Evolutionary conservation across 2,797 vertebrate species (phyloP).

Genomic region (Presbytis comata): DNA sequence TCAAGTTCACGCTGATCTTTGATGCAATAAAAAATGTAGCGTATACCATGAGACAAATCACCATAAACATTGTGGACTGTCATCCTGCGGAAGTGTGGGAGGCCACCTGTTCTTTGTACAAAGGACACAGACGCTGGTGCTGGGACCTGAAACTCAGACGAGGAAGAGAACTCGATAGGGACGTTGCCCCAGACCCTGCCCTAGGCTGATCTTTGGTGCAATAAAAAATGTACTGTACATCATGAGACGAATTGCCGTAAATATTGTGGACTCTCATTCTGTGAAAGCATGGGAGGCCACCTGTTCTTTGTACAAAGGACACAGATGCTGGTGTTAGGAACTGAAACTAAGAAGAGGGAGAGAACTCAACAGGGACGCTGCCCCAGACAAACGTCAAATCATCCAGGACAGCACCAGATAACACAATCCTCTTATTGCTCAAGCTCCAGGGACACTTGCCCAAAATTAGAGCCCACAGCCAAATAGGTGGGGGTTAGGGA

Average conservation of each 20-base stretch:
- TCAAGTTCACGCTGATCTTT: neutral
- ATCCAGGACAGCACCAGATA: neutral
- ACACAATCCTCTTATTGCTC: conserved; percentile 9
- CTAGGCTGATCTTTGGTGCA: neutral
- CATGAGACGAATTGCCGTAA: conserved; percentile 49
- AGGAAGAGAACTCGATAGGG: conserved; percentile 44
- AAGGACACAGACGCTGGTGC: conserved; percentile 66
- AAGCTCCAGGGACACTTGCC: neutral
- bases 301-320: conserved; percentile 66
- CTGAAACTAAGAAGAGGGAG: conserved; percentile 60
- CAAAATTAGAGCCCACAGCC: neutral
- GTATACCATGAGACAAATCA: conserved; percentile 44
- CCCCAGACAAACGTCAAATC: conserved; percentile 38
- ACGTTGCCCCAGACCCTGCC: conserved; percentile 16
- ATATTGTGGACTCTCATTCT: conserved; percentile 1
- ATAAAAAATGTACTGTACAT: conserved; percentile 75
- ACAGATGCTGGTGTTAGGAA: conserved; percentile 53
- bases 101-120: conserved; percentile 66
- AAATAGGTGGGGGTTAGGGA: neutral
- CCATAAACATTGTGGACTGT: conserved; percentile 50
- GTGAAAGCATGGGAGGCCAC: conserved; percentile 59
- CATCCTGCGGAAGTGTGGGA: conserved; percentile 31
- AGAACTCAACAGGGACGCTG: neutral
- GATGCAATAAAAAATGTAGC: conserved; percentile 74
- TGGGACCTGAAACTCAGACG: conserved; percentile 52